These are phyloP conservation scores for Capitella teleta DNA, from an alignment of 1,140 invertebrate genomes.

Conservation along the genomic window DNA sequence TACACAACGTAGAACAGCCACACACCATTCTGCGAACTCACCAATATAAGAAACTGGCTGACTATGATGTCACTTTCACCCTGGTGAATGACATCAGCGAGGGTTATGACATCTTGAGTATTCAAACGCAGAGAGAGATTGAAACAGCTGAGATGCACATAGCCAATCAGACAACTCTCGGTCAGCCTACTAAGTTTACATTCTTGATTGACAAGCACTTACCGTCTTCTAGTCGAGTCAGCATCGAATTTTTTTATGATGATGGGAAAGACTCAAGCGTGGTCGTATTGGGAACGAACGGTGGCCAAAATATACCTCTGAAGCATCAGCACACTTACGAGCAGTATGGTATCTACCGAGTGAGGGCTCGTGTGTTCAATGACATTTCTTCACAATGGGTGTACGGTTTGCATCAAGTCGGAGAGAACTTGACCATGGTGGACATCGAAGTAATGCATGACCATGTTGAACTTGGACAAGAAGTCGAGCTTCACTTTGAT, in stretches of 20 bases:
- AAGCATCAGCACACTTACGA: slow-evolving; percentile 20
- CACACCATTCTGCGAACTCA: slow-evolving; percentile 13
- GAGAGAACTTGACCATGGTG: slow-evolving; percentile 30
- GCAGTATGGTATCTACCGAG: slow-evolving; percentile 31
- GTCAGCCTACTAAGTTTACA: slow-evolving; percentile 3
- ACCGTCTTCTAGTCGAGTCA: slow-evolving; percentile 4
- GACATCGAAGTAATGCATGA: slow-evolving; percentile 21
- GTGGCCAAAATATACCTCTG: not conserved
- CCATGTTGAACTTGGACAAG: slow-evolving; percentile 15
- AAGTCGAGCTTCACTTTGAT: slow-evolving; percentile 17
- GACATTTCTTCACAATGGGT: slow-evolving; percentile 21
- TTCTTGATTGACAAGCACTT: slow-evolving; percentile 6
- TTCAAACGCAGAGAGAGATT: too few species aligned
- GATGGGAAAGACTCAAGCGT: slow-evolving; percentile 14
- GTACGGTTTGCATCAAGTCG: slow-evolving; percentile 23
- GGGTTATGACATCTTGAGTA: too few species aligned
- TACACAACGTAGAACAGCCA: slow-evolving; percentile 14
- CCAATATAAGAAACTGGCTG: slow-evolving; percentile 21
- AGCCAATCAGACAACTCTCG: slow-evolving; percentile 2
- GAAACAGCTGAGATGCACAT: slow-evolving; percentile 9
- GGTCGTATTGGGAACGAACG: too few species aligned
- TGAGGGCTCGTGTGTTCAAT: slow-evolving; percentile 24
- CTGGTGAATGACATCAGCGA: slow-evolving; percentile 26
- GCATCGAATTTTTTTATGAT: slow-evolving; percentile 5
- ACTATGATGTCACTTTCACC: slow-evolving; percentile 20